Evolutionary conservation across 2,113 vertebrate species (phyloP).

Genomic region (Corvus cornix): DNA sequence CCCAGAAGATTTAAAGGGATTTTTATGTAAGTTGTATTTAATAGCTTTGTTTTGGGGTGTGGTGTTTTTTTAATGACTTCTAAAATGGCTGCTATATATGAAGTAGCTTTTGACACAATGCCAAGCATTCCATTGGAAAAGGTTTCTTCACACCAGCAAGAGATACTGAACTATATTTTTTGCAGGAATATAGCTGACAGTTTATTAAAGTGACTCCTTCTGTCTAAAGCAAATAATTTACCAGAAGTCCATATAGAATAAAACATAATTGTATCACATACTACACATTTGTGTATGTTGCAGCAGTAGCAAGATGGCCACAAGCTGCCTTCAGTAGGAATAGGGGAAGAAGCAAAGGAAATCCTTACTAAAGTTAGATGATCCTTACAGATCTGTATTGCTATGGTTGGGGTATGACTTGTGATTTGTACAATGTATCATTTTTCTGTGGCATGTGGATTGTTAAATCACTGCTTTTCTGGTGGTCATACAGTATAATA

Average conservation of each 20-base stretch:
- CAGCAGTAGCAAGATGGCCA: background rate
- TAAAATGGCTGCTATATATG: background rate
- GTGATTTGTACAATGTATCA: background rate
- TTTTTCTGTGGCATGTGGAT: background rate
- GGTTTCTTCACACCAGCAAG: background rate
- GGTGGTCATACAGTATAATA: background rate
- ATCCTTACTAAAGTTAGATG: background rate
- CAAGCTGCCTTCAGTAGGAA: background rate
- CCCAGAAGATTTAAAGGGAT: constrained; percentile 94
- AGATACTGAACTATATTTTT: background rate
- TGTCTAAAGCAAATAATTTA: background rate
- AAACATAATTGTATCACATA: background rate
- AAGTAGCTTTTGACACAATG: background rate
- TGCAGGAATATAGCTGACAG: background rate
- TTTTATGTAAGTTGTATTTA: constrained; percentile 86
- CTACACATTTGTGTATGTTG: background rate
- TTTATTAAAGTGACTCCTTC: background rate
- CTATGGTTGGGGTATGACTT: background rate
- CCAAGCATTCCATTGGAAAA: background rate
- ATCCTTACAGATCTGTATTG: background rate
- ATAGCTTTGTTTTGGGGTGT: background rate
- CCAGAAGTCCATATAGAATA: background rate
- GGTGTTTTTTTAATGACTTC: background rate
- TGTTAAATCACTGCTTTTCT: background rate
- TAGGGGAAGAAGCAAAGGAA: background rate